Conservation (phyloP, 2,888 invertebrate genomes). For the Camptogramma bilineatum region DNA sequence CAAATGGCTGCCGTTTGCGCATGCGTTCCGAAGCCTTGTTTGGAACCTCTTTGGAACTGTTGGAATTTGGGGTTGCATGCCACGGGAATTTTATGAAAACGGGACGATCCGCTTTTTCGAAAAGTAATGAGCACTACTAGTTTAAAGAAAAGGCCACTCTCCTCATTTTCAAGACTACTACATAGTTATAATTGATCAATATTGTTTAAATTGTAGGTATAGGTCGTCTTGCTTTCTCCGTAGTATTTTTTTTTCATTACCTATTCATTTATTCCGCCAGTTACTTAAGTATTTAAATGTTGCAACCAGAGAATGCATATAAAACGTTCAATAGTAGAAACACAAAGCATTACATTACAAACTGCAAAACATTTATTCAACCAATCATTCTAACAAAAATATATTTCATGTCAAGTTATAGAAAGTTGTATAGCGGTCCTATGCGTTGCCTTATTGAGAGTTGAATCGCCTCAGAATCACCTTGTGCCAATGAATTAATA, state of each 20-base stretch:
- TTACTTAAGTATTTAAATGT: background rate
- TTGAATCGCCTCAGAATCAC: conserved; percentile 28
- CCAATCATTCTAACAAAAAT: conserved; percentile 22
- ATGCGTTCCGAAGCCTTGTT: conserved; percentile 55
- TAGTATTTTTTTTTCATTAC: background rate
- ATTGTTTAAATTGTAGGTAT: no score
- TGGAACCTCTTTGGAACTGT: conserved; percentile 32
- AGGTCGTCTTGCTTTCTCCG: no score
- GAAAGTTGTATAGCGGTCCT: conserved; percentile 27
- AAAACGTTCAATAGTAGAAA: no score
- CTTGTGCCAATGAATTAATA: conserved; percentile 34
- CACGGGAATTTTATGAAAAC: background rate
- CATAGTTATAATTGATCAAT: no score
- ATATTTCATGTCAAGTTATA: conserved; percentile 31
- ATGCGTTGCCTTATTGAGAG: conserved; percentile 20
- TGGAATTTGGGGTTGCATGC: conserved; percentile 23
- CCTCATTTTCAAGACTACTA: no score
- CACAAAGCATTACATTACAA: conserved; percentile 7
- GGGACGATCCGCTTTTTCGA: background rate
- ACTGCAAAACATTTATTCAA: conserved; percentile 8
- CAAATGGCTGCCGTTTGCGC: conserved; percentile 77
- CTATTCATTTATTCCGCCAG: background rate
- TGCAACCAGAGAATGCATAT: no score
- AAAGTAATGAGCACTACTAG: background rate
- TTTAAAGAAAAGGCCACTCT: no score